Evolutionary conservation across 2,113 vertebrate species (phyloP), one percentile per base, ranked within the genome.

Genomic region (Connochaetes taurinus): DNA sequence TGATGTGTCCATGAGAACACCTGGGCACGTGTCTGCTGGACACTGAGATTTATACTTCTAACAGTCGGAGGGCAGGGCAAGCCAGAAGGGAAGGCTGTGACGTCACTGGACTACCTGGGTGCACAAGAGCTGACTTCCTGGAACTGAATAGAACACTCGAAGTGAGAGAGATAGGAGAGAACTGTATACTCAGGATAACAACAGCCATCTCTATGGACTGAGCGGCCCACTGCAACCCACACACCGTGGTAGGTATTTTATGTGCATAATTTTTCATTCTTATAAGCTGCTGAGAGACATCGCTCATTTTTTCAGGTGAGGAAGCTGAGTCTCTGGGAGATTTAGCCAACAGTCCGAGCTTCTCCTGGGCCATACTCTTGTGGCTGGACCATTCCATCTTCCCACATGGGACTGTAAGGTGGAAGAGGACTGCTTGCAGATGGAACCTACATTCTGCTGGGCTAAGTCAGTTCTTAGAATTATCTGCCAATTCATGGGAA

Each of bases 401-500:
- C 52, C 90, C 23, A 67, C 4, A 7, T 10, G 53, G 36, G n/a
- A 29, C 60, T 2, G 2, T 9, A n/a, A 45, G 21, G 23, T 1
- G 87, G 81, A 89, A 80, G 89, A 78, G 13, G 31, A n/a, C 31
- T 57, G 27, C 4, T 57, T 57, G 13, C 64, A 15, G 62, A 43
- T 62, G 33, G 27, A 95, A 60, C 5, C 33, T 45, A 55, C 62
- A 60, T 55, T 62, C 78, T 82, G 55, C 12, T 10, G 36, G 91
- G 19, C 13, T 45, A 62, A 45, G 27, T 83, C 45, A 62, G 12
- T 89, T 67, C 64, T 58, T 74, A 11, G 91, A 84, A 93, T 87
- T 27, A 89, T 36, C 40, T 90, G 31, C 33, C 40, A 96, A 87
- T 84, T 15, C 50, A 31, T 87, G 33, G 60, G 55, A 53, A 87